Conservation (phyloP, 2,797 vertebrate species). For the Poecile montanus region DNA sequence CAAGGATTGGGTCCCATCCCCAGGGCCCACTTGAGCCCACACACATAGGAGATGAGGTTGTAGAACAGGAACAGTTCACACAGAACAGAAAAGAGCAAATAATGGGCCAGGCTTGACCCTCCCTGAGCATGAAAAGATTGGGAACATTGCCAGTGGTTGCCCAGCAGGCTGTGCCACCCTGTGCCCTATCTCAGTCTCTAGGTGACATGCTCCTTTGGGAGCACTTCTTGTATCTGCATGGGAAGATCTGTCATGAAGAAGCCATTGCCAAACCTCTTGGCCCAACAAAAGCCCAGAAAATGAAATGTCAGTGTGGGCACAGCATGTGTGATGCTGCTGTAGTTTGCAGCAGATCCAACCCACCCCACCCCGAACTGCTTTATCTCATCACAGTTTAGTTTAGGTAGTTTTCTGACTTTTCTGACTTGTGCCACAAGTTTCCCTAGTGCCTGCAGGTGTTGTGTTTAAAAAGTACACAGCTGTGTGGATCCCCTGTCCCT, state of each 20-base stretch:
- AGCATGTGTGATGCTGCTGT: neutral
- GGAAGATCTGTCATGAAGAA: neutral
- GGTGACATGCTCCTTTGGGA: fast-evolving
- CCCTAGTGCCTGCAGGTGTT: neutral
- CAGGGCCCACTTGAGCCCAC: neutral
- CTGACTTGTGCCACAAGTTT: neutral
- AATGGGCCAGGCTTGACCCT: neutral
- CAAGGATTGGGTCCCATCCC: fast-evolving
- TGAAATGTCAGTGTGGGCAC: fast-evolving
- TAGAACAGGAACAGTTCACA: neutral
- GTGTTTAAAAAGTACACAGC: fast-evolving
- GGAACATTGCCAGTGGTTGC: neutral
- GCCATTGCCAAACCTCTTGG: neutral
- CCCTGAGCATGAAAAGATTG: neutral
- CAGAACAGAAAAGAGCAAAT: neutral
- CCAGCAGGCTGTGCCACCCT: neutral
- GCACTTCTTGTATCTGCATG: fast-evolving
- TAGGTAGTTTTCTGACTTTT: neutral
- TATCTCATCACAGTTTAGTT: neutral
- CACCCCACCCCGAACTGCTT: neutral
- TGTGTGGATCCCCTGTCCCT: fast-evolving
- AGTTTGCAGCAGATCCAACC: neutral
- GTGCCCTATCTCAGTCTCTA: neutral
- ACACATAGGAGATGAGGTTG: fast-evolving
- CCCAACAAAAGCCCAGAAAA: neutral